phyloP scores from a whole-genome alignment of 2,888 invertebrate species.

The Pachliopta kotzebuea region DNA sequence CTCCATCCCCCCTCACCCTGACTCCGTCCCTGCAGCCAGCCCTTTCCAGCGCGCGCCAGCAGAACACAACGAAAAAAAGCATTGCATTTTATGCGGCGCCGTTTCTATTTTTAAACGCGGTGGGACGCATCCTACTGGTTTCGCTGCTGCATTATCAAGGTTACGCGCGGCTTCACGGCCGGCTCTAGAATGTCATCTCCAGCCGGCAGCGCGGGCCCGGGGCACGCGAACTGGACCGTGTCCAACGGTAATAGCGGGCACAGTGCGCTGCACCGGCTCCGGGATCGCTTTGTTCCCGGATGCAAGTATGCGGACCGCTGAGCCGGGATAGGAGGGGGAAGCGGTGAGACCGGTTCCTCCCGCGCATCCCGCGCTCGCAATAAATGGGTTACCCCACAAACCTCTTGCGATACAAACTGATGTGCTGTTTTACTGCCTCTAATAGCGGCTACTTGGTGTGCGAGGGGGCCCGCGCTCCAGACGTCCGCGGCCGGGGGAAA shows the following conservation, averaged over 20 bases:
- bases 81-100: constrained; percentile 63
- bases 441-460: constrained; percentile 36
- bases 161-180: constrained; percentile 50
- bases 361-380: constrained; percentile 59
- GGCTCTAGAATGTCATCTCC: constrained; percentile 59
- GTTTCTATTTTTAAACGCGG: constrained; percentile 70
- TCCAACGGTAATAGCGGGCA: constrained; percentile 36
- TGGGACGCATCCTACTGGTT: constrained; percentile 73
- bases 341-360: constrained; percentile 59
- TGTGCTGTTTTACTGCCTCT: constrained; percentile 35
- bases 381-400: constrained; percentile 79
- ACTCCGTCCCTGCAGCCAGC: too few relatives aligned
- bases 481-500: too few relatives aligned
- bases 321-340: constrained; percentile 50
- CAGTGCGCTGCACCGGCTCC: constrained; percentile 29
- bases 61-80: constrained; percentile 61
- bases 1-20: too few relatives aligned
- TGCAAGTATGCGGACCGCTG: constrained; percentile 58
- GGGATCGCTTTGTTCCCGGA: constrained; percentile 58
- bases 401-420: constrained; percentile 71
- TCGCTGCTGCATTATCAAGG: constrained; percentile 72
- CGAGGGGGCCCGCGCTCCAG: not conserved
- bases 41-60: constrained; percentile 38
- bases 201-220: constrained; percentile 52
- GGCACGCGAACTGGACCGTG: constrained; percentile 44